Evolutionary conservation across 2,797 vertebrate species (phyloP).

Genomic region (Smutsia gigantea): DNA sequence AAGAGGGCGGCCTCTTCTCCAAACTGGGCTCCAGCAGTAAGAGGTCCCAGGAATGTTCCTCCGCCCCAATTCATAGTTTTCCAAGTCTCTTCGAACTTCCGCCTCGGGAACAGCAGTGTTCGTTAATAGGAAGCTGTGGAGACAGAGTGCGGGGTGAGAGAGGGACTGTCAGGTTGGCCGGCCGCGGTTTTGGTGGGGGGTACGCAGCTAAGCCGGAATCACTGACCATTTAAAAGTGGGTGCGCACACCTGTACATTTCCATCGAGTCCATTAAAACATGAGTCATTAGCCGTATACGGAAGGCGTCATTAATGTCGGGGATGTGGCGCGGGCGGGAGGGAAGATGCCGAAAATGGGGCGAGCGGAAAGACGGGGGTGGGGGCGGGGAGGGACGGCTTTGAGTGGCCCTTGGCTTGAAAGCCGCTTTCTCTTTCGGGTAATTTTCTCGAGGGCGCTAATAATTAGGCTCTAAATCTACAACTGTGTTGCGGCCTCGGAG

Average conservation of each 20-base stretch:
- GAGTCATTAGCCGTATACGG: constrained; percentile 67
- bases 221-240: constrained; percentile 8
- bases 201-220: neutral
- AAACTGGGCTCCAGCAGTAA: neutral
- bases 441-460: constrained; percentile 73
- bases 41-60: neutral
- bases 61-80: neutral
- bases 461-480: constrained; percentile 65
- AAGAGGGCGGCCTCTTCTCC: neutral
- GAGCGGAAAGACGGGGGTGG: neutral
- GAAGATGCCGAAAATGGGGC: neutral
- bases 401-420: constrained; percentile 35
- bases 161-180: neutral
- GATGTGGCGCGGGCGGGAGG: neutral
- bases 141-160: neutral
- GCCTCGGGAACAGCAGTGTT: neutral
- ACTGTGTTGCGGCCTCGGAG: neutral
- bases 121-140: neutral
- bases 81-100: neutral
- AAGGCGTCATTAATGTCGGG: constrained; percentile 72
- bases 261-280: constrained; percentile 75
- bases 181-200: neutral
- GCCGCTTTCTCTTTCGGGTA: constrained; percentile 61
- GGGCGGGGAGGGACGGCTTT: neutral
- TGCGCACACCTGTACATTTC: constrained; percentile 73